phyloP scores from a whole-genome alignment of 2,113 vertebrate genomes.

The Oncorhynchus mykiss region DNA sequence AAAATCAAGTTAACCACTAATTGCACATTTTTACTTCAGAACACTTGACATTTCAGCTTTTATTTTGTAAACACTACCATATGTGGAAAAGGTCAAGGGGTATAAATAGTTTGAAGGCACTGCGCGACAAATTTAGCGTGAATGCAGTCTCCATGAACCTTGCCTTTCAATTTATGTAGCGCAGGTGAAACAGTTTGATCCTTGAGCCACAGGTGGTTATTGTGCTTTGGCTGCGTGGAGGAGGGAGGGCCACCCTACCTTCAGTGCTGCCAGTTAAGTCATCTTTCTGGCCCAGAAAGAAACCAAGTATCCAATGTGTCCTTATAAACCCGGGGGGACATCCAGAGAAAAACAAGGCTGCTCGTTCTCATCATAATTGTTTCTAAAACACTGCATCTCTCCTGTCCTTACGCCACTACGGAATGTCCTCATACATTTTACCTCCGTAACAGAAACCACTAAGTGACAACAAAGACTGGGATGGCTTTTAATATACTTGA shows the following conservation, averaged over 20 bases:
- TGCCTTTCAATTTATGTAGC: too few species aligned
- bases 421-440: constrained; percentile 8
- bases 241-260: neutral
- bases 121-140: too few species aligned
- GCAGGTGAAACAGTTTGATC: neutral
- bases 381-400: constrained; percentile 10
- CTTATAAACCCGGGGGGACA: neutral
- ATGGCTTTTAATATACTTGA: neutral
- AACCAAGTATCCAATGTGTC: neutral
- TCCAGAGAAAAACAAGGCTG: neutral
- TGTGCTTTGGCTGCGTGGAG: constrained; percentile 72
- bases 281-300: neutral
- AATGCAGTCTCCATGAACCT: too few species aligned
- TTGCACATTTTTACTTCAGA: too few species aligned
- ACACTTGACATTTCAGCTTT: too few species aligned
- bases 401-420: constrained; percentile 30
- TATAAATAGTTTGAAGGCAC: too few species aligned
- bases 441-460: constrained; percentile 14
- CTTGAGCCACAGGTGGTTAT: constrained; percentile 59
- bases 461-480: neutral
- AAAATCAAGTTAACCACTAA: too few species aligned
- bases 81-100: too few species aligned
- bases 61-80: too few species aligned
- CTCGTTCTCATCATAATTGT: neutral
- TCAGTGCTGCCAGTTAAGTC: too few species aligned